Evolutionary conservation across 2,888 invertebrate genomes (phyloP).

Genomic region (Endomychus coccineus): DNA sequence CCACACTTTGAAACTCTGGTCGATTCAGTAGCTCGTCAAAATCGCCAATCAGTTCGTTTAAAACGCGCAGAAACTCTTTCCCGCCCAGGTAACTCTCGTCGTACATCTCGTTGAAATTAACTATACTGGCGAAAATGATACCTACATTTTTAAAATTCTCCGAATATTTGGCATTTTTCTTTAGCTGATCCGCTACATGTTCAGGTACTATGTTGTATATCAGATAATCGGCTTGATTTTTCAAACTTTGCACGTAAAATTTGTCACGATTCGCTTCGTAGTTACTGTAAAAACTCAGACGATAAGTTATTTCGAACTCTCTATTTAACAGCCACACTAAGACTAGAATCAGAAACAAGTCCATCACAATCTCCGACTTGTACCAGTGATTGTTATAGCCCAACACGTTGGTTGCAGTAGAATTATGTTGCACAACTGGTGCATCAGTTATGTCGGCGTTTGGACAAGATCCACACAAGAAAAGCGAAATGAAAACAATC

Average conservation of each 20-base stretch:
- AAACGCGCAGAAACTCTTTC: conserved; percentile 86
- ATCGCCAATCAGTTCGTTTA: conserved; percentile 93
- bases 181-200: conserved; percentile 88
- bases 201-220: conserved; percentile 95
- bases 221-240: conserved; percentile 94
- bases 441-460: background rate
- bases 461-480: conserved; percentile 18
- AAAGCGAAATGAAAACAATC: conserved; percentile 51
- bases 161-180: conserved; percentile 88
- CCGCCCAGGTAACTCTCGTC: conserved; percentile 95
- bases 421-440: background rate
- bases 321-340: conserved; percentile 90
- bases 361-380: conserved; percentile 71
- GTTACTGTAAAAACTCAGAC: conserved; percentile 88
- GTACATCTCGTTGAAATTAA: conserved; percentile 96
- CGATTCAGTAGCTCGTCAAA: conserved; percentile 87
- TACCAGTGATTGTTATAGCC: conserved; percentile 35
- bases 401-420: no score
- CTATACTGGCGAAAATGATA: conserved; percentile 92
- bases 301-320: conserved; percentile 91
- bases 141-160: conserved; percentile 89
- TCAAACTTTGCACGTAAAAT: conserved; percentile 80
- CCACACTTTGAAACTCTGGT: conserved; percentile 76
- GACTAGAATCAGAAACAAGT: conserved; percentile 71
- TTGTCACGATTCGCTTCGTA: conserved; percentile 85